These are phyloP conservation scores for Semnornis frantzii DNA, from an alignment of 2,113 vertebrate species.

Conservation along the genomic window DNA sequence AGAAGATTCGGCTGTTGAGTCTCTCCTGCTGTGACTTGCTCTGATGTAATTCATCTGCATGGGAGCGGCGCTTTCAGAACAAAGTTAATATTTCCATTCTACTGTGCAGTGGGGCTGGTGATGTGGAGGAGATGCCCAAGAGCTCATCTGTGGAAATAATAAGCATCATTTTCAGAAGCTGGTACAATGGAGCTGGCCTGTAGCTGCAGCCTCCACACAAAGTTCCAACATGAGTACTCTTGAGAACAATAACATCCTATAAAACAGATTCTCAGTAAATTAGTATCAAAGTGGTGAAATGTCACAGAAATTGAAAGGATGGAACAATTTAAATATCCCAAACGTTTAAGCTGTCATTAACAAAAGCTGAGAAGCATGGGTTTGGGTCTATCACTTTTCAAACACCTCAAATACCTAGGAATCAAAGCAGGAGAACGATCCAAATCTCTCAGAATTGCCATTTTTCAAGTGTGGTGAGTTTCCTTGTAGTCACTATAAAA, in stretches of 20 bases:
- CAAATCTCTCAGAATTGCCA: background rate
- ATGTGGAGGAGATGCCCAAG: background rate
- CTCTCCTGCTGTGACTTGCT: background rate
- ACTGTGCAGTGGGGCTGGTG: background rate
- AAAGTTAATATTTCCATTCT: background rate
- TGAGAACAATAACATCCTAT: background rate
- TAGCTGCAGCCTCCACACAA: background rate
- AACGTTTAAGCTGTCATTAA: background rate
- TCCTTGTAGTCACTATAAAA: background rate
- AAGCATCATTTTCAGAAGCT: background rate
- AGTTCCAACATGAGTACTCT: background rate
- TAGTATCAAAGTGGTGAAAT: background rate
- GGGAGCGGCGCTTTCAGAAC: background rate
- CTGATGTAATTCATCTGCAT: background rate
- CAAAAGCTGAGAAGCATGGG: background rate
- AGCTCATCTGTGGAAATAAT: background rate
- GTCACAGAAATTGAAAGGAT: background rate
- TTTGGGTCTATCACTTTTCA: background rate
- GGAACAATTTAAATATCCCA: background rate
- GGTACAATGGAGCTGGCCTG: background rate
- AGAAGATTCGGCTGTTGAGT: background rate
- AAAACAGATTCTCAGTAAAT: background rate
- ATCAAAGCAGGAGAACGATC: conserved; percentile 1
- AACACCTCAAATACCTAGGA: background rate
- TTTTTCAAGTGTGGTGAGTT: background rate